These are phyloP conservation scores for Styela clava DNA, from an alignment of 23 tunicate species.

Conservation along the genomic window DNA sequence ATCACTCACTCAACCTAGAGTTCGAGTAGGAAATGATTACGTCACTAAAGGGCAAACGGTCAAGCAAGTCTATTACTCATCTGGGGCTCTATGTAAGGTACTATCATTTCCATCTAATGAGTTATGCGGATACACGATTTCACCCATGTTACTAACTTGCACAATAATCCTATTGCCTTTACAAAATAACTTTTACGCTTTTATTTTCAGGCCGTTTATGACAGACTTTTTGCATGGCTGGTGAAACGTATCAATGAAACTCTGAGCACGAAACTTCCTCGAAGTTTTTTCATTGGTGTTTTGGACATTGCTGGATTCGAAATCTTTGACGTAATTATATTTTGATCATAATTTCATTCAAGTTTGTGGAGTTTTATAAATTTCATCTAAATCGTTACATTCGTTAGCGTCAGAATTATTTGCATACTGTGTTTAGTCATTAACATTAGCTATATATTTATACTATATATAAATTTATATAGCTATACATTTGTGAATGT, in stretches of 20 bases:
- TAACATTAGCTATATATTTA: too few relatives aligned
- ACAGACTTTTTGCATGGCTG: conserved; percentile 85
- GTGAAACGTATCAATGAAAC: conserved; percentile 96
- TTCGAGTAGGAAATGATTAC: conserved; percentile 92
- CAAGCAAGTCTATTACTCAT: conserved; percentile 76
- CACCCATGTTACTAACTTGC: not conserved
- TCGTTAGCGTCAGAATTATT: too few relatives aligned
- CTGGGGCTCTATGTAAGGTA: conserved; percentile 93
- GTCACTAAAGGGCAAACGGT: conserved; percentile 99
- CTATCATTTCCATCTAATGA: not conserved
- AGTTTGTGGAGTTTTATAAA: too few relatives aligned
- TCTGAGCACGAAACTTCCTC: conserved; percentile 76
- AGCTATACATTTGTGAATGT: too few relatives aligned
- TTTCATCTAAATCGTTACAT: too few relatives aligned
- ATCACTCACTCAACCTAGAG: conserved; percentile 84
- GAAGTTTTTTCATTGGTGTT: conserved; percentile 97
- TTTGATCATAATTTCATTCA: too few relatives aligned
- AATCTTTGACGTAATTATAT: conserved; percentile 84
- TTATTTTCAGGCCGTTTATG: conserved; percentile 74
- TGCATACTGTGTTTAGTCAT: too few relatives aligned
- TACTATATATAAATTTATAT: too few relatives aligned
- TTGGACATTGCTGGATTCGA: conserved; percentile 99
- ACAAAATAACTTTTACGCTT: not conserved
- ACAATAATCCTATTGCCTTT: not conserved
- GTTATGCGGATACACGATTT: not conserved